Percentiles rank a stretch among this genome's conserved stretches.
Conservation (phyloP, 2,113 vertebrate species). For the Gasterosteus nipponicus region DNA sequence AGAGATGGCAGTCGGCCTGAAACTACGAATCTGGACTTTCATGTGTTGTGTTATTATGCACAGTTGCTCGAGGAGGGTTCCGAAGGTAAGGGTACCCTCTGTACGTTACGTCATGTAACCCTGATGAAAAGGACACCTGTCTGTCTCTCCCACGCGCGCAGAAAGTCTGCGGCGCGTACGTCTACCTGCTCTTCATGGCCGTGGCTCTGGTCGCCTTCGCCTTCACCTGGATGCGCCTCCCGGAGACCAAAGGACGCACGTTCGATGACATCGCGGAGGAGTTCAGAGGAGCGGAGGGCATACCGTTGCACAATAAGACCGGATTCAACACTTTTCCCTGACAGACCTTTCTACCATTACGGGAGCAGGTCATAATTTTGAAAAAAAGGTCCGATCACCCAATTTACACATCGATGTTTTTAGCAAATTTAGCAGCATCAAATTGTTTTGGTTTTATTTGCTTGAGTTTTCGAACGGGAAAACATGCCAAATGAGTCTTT, state of each 20-base stretch:
- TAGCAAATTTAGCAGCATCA: background rate
- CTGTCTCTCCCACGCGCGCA: constrained; percentile 43
- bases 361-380: background rate
- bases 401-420: background rate
- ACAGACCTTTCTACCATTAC: constrained; percentile 9
- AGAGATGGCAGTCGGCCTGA: constrained; percentile 29
- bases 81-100: too few species aligned
- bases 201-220: constrained; percentile 75
- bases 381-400: background rate
- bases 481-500: background rate
- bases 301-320: constrained; percentile 75
- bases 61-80: background rate
- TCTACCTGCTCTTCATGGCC: constrained; percentile 81
- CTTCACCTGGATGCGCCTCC: constrained; percentile 78
- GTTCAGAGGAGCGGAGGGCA: constrained; percentile 78
- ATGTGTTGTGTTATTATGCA: background rate
- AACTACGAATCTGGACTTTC: background rate
- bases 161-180: constrained; percentile 78
- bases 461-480: background rate
- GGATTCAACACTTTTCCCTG: constrained; percentile 81
- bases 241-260: constrained; percentile 82
- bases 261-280: constrained; percentile 83
- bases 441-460: background rate
- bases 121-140: background rate
- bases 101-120: too few species aligned